Percentiles rank a stretch among this genome's conserved stretches.
Conservation (phyloP, 2,797 vertebrate genomes). For the Rhynchotus rufescens region DNA sequence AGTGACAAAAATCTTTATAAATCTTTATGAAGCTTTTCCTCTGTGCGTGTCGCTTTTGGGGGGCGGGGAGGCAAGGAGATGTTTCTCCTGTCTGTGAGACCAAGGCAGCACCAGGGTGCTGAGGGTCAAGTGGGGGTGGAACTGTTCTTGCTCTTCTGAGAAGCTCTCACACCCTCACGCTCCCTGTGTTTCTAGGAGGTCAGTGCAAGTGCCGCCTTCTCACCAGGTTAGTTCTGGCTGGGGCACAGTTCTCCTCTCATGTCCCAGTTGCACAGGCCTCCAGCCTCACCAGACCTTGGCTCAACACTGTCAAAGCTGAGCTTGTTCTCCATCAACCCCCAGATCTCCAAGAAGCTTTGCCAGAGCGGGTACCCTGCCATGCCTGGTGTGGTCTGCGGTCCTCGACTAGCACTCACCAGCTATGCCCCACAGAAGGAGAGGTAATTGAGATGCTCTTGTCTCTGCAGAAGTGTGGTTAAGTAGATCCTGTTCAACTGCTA, state of each 20-base stretch:
- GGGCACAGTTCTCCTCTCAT: not conserved
- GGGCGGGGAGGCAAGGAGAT: not conserved
- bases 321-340: not conserved
- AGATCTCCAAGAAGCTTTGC: not conserved
- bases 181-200: not conserved
- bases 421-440: not conserved
- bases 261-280: not conserved
- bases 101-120: not conserved
- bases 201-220: not conserved
- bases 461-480: not conserved
- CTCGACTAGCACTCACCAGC: rapidly evolving
- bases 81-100: not conserved
- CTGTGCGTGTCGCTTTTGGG: not conserved
- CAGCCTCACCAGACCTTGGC: not conserved
- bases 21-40: not conserved
- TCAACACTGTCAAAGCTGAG: not conserved
- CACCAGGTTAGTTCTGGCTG: not conserved
- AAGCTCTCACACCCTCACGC: not conserved
- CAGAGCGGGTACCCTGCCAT: rapidly evolving
- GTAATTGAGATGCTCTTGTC: not conserved
- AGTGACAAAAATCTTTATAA: not conserved
- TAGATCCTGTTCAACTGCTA: rapidly evolving
- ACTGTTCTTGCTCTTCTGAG: not conserved
- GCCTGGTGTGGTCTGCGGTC: not conserved
- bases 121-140: not conserved